Conservation (phyloP, 1,140 invertebrate species). For the Coelopa frigida region DNA sequence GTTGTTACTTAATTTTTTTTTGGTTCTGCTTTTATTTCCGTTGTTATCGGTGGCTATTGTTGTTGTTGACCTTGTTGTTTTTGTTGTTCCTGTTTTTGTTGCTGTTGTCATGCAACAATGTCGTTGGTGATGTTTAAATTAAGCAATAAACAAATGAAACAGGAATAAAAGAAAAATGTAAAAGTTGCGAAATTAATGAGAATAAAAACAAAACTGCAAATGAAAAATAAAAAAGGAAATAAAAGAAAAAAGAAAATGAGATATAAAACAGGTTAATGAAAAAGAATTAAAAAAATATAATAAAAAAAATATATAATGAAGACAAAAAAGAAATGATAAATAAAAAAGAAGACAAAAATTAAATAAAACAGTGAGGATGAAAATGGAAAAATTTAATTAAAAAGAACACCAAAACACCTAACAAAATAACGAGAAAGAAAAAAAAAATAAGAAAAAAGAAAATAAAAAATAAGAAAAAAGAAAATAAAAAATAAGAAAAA, state of each 20-base stretch:
- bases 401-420: not conserved
- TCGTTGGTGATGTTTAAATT: no score
- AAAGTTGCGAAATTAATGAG: no score
- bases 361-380: not conserved
- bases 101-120: no score
- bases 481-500: not conserved
- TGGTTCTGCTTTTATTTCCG: no score
- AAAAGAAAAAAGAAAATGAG: not conserved
- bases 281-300: not conserved
- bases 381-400: not conserved
- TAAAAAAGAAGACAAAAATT: not conserved
- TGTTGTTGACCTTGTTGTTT: no score
- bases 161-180: no score
- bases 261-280: not conserved
- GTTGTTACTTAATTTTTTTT: no score
- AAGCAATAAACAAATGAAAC: no score
- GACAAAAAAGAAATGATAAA: not conserved
- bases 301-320: not conserved
- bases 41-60: no score
- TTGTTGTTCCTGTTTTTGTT: no score
- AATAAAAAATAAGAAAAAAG: not conserved
- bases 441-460: not conserved
- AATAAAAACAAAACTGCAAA: no score
- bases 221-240: not conserved
- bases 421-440: not conserved